These are phyloP conservation scores for Arrhamphus sclerolepis DNA, from an alignment of 2,797 vertebrate species.

Conservation along the genomic window DNA sequence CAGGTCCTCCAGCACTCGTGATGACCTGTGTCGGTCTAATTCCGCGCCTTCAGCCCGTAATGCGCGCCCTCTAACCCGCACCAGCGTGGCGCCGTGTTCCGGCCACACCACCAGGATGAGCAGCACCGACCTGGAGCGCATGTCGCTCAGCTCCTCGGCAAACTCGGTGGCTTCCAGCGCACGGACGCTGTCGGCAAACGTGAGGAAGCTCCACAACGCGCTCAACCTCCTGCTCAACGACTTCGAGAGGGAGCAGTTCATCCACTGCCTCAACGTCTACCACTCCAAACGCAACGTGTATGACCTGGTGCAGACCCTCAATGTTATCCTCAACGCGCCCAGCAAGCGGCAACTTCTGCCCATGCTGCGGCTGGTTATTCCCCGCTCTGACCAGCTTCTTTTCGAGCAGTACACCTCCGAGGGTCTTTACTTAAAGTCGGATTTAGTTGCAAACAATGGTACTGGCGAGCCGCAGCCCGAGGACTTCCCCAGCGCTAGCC, in stretches of 20 bases:
- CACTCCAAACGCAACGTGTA: slow-evolving; percentile 96
- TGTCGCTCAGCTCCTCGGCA: slow-evolving; percentile 84
- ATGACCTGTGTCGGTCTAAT: slow-evolving; percentile 60
- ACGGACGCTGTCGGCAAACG: slow-evolving; percentile 92
- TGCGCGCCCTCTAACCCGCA: slow-evolving; percentile 61
- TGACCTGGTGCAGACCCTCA: slow-evolving; percentile 94
- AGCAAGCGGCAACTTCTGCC: slow-evolving; percentile 93
- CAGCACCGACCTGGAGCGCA: slow-evolving; percentile 87
- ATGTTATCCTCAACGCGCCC: slow-evolving; percentile 91
- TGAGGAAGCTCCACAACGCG: slow-evolving; percentile 93
- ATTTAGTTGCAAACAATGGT: slow-evolving; percentile 70
- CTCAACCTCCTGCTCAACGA: slow-evolving; percentile 93
- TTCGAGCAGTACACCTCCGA: slow-evolving; percentile 97
- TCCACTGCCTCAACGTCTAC: slow-evolving; percentile 96
- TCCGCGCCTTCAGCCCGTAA: slow-evolving; percentile 39
- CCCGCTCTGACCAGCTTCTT: slow-evolving; percentile 95
- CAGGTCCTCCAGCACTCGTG: slow-evolving; percentile 53
- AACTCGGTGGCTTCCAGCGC: slow-evolving; percentile 83
- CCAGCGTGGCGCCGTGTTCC: slow-evolving; percentile 60
- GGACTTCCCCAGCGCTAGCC: slow-evolving; percentile 56
- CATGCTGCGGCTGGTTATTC: slow-evolving; percentile 94
- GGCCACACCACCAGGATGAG: slow-evolving; percentile 80
- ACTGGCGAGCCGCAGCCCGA: slow-evolving; percentile 55
- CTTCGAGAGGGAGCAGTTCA: slow-evolving; percentile 92
- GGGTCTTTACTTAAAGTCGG: slow-evolving; percentile 89